phyloP scores from a whole-genome alignment of 2,797 vertebrate genomes.

The Geotrypetes seraphini region DNA sequence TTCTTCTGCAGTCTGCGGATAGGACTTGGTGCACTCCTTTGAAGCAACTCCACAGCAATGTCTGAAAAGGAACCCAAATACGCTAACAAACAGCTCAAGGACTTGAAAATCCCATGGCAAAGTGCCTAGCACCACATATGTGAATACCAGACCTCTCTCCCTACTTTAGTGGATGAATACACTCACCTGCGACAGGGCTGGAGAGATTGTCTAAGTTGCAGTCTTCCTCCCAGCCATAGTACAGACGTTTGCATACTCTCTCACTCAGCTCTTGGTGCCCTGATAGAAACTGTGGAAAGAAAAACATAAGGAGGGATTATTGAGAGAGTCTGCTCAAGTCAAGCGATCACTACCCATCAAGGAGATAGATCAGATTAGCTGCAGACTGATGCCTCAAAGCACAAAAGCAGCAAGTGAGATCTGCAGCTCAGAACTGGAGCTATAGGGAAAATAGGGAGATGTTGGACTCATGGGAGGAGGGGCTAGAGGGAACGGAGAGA shows the following conservation, averaged over 20 bases:
- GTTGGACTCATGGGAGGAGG: too few relatives aligned
- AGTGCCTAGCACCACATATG: too few relatives aligned
- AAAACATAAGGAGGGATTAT: not conserved
- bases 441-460: too few relatives aligned
- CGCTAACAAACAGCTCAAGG: rapidly evolving
- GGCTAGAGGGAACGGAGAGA: too few relatives aligned
- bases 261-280: constrained; percentile 82
- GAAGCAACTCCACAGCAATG: constrained; percentile 92
- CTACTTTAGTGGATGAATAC: not conserved
- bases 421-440: too few relatives aligned
- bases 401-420: too few relatives aligned
- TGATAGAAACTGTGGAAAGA: constrained; percentile 68
- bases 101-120: not conserved
- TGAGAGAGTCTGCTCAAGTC: not conserved
- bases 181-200: constrained; percentile 82
- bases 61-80: constrained; percentile 45
- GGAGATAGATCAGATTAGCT: not conserved
- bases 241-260: constrained; percentile 80
- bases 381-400: not conserved
- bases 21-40: constrained; percentile 92
- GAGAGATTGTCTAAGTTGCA: constrained; percentile 80
- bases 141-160: too few relatives aligned
- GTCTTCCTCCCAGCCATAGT: constrained; percentile 85
- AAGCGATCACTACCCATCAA: not conserved
- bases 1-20: constrained; percentile 92